A percentile compares a stretch with the other conserved stretches of the same genome.
These are phyloP conservation scores for Athripsodes cinereus DNA, from an alignment of 2,888 invertebrate genomes.

Conservation along the genomic window DNA sequence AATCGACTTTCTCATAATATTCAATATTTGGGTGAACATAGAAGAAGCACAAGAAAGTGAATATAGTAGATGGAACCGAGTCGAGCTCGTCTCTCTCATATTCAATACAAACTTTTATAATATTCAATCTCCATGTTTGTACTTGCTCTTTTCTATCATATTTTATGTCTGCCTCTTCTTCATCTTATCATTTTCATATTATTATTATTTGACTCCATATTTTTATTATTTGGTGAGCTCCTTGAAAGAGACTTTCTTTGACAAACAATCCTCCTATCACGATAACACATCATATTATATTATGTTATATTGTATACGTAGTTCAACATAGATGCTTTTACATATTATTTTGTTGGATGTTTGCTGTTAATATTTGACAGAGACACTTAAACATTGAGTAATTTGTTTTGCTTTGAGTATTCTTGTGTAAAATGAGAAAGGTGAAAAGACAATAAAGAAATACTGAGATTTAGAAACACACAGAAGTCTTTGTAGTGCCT, in stretches of 20 bases:
- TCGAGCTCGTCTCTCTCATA: background rate
- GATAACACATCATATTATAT: too few species aligned
- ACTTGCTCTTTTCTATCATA: conserved; percentile 1
- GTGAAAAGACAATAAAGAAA: too few species aligned
- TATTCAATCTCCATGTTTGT: background rate
- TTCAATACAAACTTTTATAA: conserved; percentile 2
- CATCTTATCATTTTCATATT: background rate
- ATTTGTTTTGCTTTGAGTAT: too few species aligned
- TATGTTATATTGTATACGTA: too few species aligned
- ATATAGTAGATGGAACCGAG: too few species aligned
- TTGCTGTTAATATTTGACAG: background rate
- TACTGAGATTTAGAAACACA: too few species aligned
- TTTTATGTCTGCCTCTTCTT: background rate
- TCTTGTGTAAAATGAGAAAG: too few species aligned
- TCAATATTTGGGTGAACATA: too few species aligned
- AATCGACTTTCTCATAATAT: background rate
- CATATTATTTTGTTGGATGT: background rate
- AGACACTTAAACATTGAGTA: background rate
- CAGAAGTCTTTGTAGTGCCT: too few species aligned
- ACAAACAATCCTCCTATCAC: background rate
- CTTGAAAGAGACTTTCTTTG: background rate
- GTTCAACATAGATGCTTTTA: too few species aligned
- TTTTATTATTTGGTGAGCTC: background rate
- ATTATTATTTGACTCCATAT: background rate
- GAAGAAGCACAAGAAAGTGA: too few species aligned